These are phyloP conservation scores for Hypothenemus hampei DNA, from an alignment of 1,140 invertebrate species.

Conservation along the genomic window DNA sequence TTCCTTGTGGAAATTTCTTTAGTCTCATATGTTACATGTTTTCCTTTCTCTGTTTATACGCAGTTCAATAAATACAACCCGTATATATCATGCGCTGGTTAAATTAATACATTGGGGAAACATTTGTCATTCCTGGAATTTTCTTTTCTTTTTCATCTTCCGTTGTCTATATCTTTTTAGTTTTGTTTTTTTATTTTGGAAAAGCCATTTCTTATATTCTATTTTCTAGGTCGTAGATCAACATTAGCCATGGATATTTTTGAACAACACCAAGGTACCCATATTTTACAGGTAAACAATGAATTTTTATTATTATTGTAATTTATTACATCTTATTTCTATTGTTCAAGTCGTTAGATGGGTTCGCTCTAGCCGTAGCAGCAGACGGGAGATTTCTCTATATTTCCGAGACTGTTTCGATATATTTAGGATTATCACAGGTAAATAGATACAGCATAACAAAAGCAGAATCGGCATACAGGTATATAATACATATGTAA, in stretches of 20 bases:
- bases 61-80: slow-evolving; percentile 24
- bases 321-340: slow-evolving; percentile 21
- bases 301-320: neutral
- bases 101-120: slow-evolving; percentile 23
- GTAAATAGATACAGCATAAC: slow-evolving; percentile 68
- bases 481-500: no score
- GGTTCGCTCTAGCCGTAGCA: slow-evolving; percentile 90
- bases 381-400: slow-evolving; percentile 95
- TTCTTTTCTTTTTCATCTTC: no score
- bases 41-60: slow-evolving; percentile 12
- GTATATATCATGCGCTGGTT: slow-evolving; percentile 21
- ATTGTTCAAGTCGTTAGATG: slow-evolving; percentile 84
- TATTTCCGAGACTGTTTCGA: slow-evolving; percentile 98
- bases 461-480: no score
- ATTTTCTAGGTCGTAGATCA: slow-evolving; percentile 69
- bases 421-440: slow-evolving; percentile 97
- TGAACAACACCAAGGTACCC: slow-evolving; percentile 94
- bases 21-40: slow-evolving; percentile 31
- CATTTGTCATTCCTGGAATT: slow-evolving; percentile 17
- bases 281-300: slow-evolving; percentile 82
- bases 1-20: slow-evolving; percentile 26
- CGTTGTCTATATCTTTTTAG: no score
- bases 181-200: no score
- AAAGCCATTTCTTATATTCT: no score
- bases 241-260: slow-evolving; percentile 79